A percentile compares a stretch with the other conserved stretches of the same genome.
phyloP scores from a whole-genome alignment of 2,113 vertebrate genomes.

The Neodontobutis hainanensis region DNA sequence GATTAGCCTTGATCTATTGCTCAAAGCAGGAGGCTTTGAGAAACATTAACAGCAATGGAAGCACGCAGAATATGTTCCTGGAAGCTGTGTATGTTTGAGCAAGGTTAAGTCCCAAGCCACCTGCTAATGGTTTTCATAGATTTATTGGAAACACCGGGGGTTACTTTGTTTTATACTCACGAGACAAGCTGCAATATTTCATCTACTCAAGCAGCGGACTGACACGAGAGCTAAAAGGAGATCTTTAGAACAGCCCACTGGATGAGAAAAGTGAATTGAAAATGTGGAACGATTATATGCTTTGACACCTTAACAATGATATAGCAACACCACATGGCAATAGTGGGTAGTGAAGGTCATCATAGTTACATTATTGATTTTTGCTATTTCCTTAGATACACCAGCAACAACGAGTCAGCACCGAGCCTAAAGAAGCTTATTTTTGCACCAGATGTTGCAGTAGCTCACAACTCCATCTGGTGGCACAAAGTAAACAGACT shows the following conservation, averaged over 20 bases:
- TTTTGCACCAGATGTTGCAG: no score
- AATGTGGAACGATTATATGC: conserved; percentile 10
- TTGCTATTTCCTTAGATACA: no score
- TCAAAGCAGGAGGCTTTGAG: conserved; percentile 32
- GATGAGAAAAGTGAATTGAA: conserved; percentile 4
- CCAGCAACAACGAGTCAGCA: no score
- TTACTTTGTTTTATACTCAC: conserved; percentile 57
- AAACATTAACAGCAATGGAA: conserved; percentile 29
- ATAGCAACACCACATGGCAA: not conserved
- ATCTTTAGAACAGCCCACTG: conserved; percentile 26
- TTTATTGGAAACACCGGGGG: conserved; percentile 53
- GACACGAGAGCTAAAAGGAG: conserved; percentile 31
- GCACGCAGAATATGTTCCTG: conserved; percentile 16
- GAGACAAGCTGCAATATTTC: conserved; percentile 58
- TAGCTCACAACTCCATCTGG: no score
- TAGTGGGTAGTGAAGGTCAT: not conserved
- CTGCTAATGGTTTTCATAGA: conserved; percentile 64
- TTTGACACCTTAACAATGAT: not conserved
- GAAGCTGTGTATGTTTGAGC: not conserved
- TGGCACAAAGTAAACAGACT: no score
- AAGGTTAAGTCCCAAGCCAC: conserved; percentile 48
- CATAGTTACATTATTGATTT: not conserved
- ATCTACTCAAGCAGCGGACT: conserved; percentile 48
- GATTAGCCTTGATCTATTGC: conserved; percentile 51
- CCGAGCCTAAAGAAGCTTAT: no score